Conservation (phyloP, 1,140 invertebrate species). For the Hyposmocoma kahamanoa region DNA sequence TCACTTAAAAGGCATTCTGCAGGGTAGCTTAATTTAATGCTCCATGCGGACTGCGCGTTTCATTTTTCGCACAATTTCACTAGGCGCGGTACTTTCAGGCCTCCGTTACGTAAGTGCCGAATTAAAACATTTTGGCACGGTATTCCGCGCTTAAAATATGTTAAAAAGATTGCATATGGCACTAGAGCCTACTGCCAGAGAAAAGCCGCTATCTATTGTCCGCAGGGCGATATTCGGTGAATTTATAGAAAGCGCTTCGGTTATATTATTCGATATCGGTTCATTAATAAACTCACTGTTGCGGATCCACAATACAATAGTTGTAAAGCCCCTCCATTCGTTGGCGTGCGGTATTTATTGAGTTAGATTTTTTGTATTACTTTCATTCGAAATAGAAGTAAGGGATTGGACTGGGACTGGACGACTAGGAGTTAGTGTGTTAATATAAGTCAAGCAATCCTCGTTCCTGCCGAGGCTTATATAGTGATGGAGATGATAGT, state of each 20-base stretch:
- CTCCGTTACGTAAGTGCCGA: conserved; percentile 29
- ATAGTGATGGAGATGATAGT: too few species aligned
- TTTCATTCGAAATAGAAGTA: too few species aligned
- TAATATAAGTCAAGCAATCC: too few species aligned
- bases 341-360: conserved; percentile 37
- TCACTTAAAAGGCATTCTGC: conserved; percentile 17
- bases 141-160: conserved; percentile 39
- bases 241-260: conserved; percentile 42
- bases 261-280: conserved; percentile 42
- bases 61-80: conserved; percentile 44
- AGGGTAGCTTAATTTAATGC: conserved; percentile 36
- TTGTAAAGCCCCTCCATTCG: conserved; percentile 26
- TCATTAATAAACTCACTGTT: conserved; percentile 53
- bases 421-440: too few species aligned
- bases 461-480: too few species aligned
- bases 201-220: conserved; percentile 28
- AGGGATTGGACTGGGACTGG: too few species aligned
- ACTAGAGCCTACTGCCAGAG: conserved; percentile 21
- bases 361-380: conserved; percentile 45
- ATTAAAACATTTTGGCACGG: conserved; percentile 51
- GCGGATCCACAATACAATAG: conserved; percentile 27
- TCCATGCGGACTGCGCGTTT: conserved; percentile 30
- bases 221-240: conserved; percentile 29
- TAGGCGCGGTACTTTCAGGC: conserved; percentile 12
- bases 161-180: conserved; percentile 41